phyloP scores from a whole-genome alignment of 2,888 invertebrate species.

The Crepidodera aurea region DNA sequence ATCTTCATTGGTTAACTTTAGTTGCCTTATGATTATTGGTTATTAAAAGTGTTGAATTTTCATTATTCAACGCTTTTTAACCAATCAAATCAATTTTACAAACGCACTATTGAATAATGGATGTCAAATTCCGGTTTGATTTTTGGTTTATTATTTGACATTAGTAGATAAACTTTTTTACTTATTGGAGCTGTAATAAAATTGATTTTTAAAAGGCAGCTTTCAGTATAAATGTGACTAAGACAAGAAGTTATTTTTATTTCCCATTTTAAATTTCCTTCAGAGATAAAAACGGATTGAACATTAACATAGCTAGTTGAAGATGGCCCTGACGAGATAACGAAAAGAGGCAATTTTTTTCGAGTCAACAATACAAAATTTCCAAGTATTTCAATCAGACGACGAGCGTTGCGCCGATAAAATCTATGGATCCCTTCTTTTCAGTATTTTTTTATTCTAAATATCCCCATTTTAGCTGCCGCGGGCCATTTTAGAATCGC shows the following conservation, averaged over 20 bases:
- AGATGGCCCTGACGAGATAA: slow-evolving; percentile 8
- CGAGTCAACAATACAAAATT: slow-evolving; percentile 19
- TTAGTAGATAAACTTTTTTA: too few relatives aligned
- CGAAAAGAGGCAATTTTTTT: slow-evolving; percentile 17
- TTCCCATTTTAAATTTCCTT: background rate
- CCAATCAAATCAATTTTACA: too few relatives aligned
- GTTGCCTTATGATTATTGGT: too few relatives aligned
- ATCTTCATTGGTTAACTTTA: too few relatives aligned
- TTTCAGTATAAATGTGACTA: too few relatives aligned
- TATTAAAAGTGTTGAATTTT: too few relatives aligned
- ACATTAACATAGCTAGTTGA: background rate
- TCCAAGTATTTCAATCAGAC: slow-evolving; percentile 25
- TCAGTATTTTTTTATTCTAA: slow-evolving; percentile 18
- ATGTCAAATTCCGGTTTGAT: too few relatives aligned
- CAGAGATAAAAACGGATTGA: background rate
- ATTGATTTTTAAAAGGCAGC: too few relatives aligned
- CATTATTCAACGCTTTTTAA: too few relatives aligned
- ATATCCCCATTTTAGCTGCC: slow-evolving; percentile 12
- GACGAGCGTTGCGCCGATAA: slow-evolving; percentile 15
- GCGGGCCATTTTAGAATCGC: slow-evolving; percentile 18
- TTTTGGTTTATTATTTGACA: too few relatives aligned
- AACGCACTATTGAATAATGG: too few relatives aligned
- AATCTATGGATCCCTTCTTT: slow-evolving; percentile 16
- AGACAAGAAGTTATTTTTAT: background rate
- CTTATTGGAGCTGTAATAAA: too few relatives aligned